Base-by-base conservation (phyloP, 2,888 invertebrate genomes). In the Pandemis cinnamomeana region DNA sequence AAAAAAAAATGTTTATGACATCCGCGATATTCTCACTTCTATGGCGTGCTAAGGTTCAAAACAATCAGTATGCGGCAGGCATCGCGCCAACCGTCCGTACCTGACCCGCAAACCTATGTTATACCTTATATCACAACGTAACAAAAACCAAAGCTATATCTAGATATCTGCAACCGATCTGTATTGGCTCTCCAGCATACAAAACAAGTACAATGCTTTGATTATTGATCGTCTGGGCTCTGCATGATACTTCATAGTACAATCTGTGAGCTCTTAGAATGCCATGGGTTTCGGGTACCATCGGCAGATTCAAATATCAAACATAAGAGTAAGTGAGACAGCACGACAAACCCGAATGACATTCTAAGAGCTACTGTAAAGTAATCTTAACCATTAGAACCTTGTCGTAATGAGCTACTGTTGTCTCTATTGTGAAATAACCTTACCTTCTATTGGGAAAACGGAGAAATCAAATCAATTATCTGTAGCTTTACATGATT, bases 21-120 rank as follows among this genome's bases (percentile, higher is more conserved):
- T 79, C 79, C 79, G 79, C 62, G 61, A 70, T 79, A 76, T 79
- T 53, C 72, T 78, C 27, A 10, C 27, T 75, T 67, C 73, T 71
- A 72, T 75, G 75, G 62, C 70, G 77, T 77, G 75, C 67, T 60
- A 44, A 53, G 74, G 80, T 86, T 89, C 89, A 91, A 91, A 87
- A 83, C 80, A 83, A 91, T 92, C 91, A 86, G 86, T 92, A 92
- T 92, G 91, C 91, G 86, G 86, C 86, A 86, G 84, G 84, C 85
- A 79, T 74, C 78, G 77, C 77, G 68, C 75, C 78, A 79, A 81
- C 84, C 84, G 84, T 84, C 63, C 76, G 81, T 84, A 87, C 87
- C 87, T 87, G 88, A 86, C 84, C 79, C 75, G 86, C 83, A 84
- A 84, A 80, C 80, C 79, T 83, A 84, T 81, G 81, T 79, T 76